Evolutionary conservation across 2,113 vertebrate genomes (phyloP), one percentile per base, ranked within the genome.

Genomic region (Archocentrus centrarchus): DNA sequence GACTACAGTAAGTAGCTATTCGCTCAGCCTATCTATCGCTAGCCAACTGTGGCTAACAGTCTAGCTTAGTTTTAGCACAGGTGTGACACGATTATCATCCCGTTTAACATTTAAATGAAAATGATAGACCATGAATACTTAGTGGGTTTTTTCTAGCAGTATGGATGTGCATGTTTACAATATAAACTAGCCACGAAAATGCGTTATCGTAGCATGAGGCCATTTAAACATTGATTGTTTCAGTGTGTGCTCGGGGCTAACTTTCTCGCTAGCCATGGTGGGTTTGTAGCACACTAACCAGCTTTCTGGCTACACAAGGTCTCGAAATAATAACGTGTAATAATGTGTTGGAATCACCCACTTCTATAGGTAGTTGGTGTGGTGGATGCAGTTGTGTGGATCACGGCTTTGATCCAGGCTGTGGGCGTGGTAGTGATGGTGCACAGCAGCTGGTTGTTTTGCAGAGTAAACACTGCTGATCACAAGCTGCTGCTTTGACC

Each of bases 1-100:
- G 96, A 96, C 94, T 96, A 96, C 95, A 96, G 96, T 96, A 93
- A 96, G 96, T 95, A 83, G 79, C 57, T 60, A 14, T 88, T 77
- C 75, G 57, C 59, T 59, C 17, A 13, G 60, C 73, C 73, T 88
- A 15, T 50, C 27, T 73, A n/a, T 55, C 47, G 68, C 70, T 78
- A 88, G 92, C 92, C 90, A 89, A 59, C 66, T 22, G 83, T 53
- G 62, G 91, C 92, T 92, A 87, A 82, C 44, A 39, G 53, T 58
- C 24, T 66, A 78, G 83, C 81, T 85, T 39, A 39, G 63, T 79
- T 83, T 82, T 87, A 62, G 66, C 68, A 70, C 70, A 81, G 61
- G 57, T 83, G 59, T 55, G 64, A 85, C 14, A 47, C 14, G 11
- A 2, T 30, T 11, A 35, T 37, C 8, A 47, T 13, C 7, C 22